Evolutionary conservation across 2,888 invertebrate genomes (phyloP).

Genomic region (Luperina testacea): DNA sequence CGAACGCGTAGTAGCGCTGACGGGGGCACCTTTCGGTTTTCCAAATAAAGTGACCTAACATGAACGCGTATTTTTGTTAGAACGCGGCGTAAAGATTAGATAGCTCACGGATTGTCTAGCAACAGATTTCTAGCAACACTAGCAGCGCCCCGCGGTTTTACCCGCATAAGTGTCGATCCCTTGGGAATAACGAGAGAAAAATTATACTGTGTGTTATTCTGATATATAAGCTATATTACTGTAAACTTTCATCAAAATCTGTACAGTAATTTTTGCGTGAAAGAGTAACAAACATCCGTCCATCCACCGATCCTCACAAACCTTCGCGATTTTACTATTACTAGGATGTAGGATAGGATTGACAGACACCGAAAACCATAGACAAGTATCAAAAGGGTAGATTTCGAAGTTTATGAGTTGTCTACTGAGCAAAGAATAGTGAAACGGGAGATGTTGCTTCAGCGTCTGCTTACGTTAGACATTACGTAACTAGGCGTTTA

Average conservation of each 20-base stretch:
- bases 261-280: too few species aligned
- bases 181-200: too few species aligned
- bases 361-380: background rate
- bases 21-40: background rate
- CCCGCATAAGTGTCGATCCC: too few species aligned
- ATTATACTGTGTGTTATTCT: too few species aligned
- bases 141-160: too few species aligned
- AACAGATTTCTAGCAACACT: background rate
- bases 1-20: background rate
- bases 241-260: too few species aligned
- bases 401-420: background rate
- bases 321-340: too few species aligned
- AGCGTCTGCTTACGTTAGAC: background rate
- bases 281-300: too few species aligned
- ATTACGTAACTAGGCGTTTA: background rate
- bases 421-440: background rate
- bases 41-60: background rate
- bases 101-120: background rate
- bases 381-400: background rate
- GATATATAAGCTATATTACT: too few species aligned
- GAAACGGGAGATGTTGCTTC: background rate
- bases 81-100: background rate
- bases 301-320: too few species aligned
- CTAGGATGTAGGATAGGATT: background rate
- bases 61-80: background rate